Percentiles rank a stretch among this genome's conserved stretches.
These are phyloP conservation scores for Drosophila ananassae DNA, from an alignment of 1,140 invertebrate genomes.

Conservation along the genomic window DNA sequence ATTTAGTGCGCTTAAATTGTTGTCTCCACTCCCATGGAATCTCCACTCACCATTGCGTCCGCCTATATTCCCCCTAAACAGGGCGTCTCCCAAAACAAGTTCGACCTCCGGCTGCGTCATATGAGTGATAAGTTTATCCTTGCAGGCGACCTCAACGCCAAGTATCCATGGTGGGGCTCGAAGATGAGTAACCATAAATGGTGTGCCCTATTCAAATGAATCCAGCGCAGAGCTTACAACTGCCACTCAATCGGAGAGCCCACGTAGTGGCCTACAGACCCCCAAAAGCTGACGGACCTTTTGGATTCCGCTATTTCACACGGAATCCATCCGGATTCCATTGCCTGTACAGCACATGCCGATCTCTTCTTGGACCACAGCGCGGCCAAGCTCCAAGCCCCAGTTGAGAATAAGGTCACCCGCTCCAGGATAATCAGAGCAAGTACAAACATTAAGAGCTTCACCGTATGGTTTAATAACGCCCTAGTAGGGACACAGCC, in stretches of 20 bases:
- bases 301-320: neutral
- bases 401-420: no score
- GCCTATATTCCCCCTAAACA: neutral
- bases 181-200: neutral
- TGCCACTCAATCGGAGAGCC: constrained; percentile 2
- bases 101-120: neutral
- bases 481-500: no score
- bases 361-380: neutral
- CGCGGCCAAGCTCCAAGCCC: no score
- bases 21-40: neutral
- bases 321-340: neutral
- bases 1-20: neutral
- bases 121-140: neutral
- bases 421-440: no score
- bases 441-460: no score
- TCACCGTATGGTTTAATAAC: no score
- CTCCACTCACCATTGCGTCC: neutral
- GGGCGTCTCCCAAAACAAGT: neutral
- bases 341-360: neutral
- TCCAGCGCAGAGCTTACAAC: neutral
- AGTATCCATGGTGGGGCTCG: neutral
- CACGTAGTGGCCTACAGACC: neutral
- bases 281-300: neutral
- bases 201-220: neutral
- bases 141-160: neutral